A percentile compares a stretch with the other conserved stretches of the same genome.
Conservation (phyloP, 1,140 invertebrate genomes). For the Venustaconcha ellipsiformis region DNA sequence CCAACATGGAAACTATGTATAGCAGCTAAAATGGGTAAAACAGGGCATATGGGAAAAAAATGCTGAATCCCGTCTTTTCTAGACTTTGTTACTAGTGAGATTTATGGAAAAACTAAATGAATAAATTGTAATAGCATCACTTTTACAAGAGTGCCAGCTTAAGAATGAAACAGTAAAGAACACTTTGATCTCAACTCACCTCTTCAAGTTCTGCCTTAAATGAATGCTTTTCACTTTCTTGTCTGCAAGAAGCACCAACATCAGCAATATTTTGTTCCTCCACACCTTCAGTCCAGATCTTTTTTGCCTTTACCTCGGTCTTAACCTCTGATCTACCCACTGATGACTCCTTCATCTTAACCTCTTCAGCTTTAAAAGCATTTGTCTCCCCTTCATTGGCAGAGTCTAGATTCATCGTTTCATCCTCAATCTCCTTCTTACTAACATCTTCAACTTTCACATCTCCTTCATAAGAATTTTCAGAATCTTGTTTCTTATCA, state of each 20-base stretch:
- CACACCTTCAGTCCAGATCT: conserved; percentile 34
- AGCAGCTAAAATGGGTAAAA: too few species aligned
- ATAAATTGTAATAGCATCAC: too few species aligned
- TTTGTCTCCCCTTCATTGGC: not conserved
- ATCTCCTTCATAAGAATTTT: not conserved
- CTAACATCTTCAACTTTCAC: not conserved
- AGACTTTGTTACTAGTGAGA: too few species aligned
- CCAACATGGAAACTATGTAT: too few species aligned
- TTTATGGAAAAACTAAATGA: too few species aligned
- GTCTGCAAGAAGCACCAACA: conserved; percentile 10
- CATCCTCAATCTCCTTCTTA: not conserved
- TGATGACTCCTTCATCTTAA: conserved; percentile 12
- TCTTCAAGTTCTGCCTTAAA: too few species aligned
- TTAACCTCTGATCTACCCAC: conserved; percentile 30
- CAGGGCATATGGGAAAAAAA: too few species aligned
- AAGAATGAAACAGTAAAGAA: too few species aligned
- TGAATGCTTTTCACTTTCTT: conserved; percentile 3
- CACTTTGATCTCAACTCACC: too few species aligned
- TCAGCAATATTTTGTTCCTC: conserved; percentile 37
- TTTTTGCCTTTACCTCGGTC: conserved; percentile 26
- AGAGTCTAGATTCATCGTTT: not conserved
- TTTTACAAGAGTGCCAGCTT: too few species aligned
- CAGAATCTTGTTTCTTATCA: conserved; percentile 1
- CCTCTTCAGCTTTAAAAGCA: conserved; percentile 11
- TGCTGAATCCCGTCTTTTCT: too few species aligned